Conservation (phyloP, 2,113 vertebrate genomes). For the Varanus komodoensis region DNA sequence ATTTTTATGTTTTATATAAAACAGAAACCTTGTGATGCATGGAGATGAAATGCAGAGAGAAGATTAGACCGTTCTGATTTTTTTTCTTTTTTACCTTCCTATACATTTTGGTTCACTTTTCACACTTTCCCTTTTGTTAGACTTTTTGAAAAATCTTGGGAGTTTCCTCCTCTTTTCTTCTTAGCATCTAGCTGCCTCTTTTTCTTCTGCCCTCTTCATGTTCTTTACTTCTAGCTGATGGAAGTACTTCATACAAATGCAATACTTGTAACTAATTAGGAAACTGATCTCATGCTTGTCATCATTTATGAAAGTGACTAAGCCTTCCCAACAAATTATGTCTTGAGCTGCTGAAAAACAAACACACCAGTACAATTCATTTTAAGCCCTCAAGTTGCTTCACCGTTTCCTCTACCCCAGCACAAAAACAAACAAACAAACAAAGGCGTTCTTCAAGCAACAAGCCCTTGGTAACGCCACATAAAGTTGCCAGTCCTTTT, state of each 20-base stretch:
- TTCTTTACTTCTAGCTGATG: neutral
- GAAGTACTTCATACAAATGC: fast-evolving
- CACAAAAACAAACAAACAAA: fast-evolving
- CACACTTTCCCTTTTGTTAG: neutral
- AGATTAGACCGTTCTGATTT: neutral
- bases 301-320: neutral
- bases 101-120: neutral
- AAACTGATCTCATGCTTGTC: neutral
- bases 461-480: neutral
- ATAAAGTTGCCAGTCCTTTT: neutral
- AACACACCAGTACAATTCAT: neutral
- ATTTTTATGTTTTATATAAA: neutral
- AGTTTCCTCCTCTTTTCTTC: neutral
- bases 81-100: neutral
- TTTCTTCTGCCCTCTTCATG: neutral
- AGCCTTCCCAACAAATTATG: neutral
- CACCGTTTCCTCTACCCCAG: neutral
- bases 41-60: neutral
- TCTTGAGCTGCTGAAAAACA: neutral
- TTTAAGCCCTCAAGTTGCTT: neutral
- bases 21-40: neutral
- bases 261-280: neutral
- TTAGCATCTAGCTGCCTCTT: neutral
- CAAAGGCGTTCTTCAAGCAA: slow-evolving; percentile 6
- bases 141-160: neutral